These are phyloP conservation scores for Scleropages formosus DNA, from an alignment of 2,797 vertebrate genomes.

Conservation along the genomic window DNA sequence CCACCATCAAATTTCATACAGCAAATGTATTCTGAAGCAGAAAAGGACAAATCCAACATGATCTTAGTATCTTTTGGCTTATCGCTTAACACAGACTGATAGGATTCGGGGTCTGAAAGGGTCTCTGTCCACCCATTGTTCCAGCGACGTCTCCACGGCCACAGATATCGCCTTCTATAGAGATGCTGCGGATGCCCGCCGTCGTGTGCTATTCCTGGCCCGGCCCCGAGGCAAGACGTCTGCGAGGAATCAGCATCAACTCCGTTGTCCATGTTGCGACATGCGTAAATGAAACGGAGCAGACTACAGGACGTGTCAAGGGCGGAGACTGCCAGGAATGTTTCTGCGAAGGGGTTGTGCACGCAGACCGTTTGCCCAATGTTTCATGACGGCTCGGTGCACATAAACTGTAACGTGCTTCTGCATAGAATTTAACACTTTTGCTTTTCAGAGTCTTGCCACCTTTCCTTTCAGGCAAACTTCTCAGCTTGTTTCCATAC, in stretches of 20 bases:
- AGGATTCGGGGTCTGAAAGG: neutral
- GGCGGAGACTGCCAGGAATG: neutral
- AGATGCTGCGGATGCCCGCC: neutral
- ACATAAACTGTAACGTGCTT: neutral
- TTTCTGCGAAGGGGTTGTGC: neutral
- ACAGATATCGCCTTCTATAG: neutral
- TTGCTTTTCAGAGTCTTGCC: neutral
- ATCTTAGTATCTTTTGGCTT: neutral
- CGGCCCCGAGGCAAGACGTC: conserved; percentile 4
- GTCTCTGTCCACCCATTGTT: neutral
- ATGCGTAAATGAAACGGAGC: conserved; percentile 1
- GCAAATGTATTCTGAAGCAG: neutral
- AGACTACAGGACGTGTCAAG: neutral
- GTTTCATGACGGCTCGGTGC: neutral
- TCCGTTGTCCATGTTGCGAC: neutral
- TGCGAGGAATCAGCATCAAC: neutral
- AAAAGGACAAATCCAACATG: neutral
- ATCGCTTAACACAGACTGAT: neutral
- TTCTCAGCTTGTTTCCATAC: no score
- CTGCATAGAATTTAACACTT: conserved; percentile 3
- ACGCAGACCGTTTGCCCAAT: no score
- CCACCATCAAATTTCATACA: neutral
- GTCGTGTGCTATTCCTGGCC: neutral
- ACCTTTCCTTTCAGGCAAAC: no score
- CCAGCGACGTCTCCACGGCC: neutral